A percentile compares a stretch with the other conserved stretches of the same genome.
Evolutionary conservation across 2,113 vertebrate species (phyloP).

Genomic region (Malurus cyaneus): DNA sequence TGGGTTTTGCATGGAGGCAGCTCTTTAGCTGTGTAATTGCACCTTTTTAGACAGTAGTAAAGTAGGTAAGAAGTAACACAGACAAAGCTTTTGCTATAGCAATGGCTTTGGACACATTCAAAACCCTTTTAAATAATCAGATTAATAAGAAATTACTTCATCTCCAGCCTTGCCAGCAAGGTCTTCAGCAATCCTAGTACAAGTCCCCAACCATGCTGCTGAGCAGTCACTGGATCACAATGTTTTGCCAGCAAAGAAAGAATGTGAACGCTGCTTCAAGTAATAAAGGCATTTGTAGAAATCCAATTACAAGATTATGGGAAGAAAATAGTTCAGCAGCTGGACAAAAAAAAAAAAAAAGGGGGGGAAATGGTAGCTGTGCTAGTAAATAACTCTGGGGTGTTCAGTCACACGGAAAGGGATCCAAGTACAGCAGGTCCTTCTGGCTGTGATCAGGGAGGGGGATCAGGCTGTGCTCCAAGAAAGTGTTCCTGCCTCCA

Average conservation of each 20-base stretch:
- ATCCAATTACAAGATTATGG: slow-evolving; percentile 56
- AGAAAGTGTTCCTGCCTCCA: neutral
- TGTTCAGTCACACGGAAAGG: neutral
- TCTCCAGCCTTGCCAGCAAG: neutral
- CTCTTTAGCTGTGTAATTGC: neutral
- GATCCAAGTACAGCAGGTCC: neutral
- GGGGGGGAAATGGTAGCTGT: neutral
- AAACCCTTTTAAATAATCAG: slow-evolving; percentile 34
- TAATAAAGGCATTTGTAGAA: slow-evolving; percentile 18
- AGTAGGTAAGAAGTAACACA: neutral
- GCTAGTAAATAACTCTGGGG: neutral
- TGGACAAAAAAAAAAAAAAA: neutral
- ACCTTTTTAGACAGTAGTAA: neutral
- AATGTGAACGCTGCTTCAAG: neutral
- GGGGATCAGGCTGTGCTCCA: neutral
- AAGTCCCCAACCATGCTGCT: neutral
- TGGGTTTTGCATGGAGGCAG: too few species aligned
- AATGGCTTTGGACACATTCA: slow-evolving; percentile 3
- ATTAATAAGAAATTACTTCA: slow-evolving; percentile 53
- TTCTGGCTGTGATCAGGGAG: neutral
- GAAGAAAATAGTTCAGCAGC: slow-evolving; percentile 44
- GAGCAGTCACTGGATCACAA: slow-evolving; percentile 23
- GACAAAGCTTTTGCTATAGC: neutral
- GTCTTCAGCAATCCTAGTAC: neutral
- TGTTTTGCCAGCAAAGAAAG: slow-evolving; percentile 40